These are phyloP conservation scores for Rotaria macrura DNA, from an alignment of 2,888 invertebrate species.

Conservation along the genomic window DNA sequence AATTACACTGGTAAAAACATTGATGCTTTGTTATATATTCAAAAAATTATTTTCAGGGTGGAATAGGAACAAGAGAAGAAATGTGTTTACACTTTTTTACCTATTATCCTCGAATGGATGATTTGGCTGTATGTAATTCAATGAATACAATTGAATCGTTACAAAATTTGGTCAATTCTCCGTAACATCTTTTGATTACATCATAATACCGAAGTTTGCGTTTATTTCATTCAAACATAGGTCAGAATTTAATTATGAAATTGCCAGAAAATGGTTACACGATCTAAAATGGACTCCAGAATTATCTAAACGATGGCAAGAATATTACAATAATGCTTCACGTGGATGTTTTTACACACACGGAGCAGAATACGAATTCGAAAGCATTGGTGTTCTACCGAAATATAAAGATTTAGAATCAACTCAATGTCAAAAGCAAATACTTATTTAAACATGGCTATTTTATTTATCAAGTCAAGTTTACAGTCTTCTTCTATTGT, in stretches of 20 bases:
- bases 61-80: slow-evolving; percentile 20
- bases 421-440: not conserved
- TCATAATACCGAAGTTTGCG: no score
- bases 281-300: not conserved
- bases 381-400: not conserved
- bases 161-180: not conserved
- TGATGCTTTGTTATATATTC: not conserved
- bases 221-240: not conserved
- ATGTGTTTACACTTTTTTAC: slow-evolving; percentile 28
- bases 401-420: not conserved
- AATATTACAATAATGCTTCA: not conserved
- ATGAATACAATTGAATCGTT: not conserved
- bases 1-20: slow-evolving; percentile 18
- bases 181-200: not conserved
- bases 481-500: no score
- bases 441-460: no score
- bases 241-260: not conserved
- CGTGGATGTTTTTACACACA: not conserved
- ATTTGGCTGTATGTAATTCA: not conserved
- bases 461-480: no score
- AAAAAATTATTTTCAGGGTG: slow-evolving; percentile 21
- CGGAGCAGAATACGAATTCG: not conserved
- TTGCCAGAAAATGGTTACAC: not conserved
- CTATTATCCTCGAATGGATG: slow-evolving; percentile 23
- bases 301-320: not conserved